Conservation (phyloP, 2,888 invertebrate genomes). For the Eurytoma californica region DNA sequence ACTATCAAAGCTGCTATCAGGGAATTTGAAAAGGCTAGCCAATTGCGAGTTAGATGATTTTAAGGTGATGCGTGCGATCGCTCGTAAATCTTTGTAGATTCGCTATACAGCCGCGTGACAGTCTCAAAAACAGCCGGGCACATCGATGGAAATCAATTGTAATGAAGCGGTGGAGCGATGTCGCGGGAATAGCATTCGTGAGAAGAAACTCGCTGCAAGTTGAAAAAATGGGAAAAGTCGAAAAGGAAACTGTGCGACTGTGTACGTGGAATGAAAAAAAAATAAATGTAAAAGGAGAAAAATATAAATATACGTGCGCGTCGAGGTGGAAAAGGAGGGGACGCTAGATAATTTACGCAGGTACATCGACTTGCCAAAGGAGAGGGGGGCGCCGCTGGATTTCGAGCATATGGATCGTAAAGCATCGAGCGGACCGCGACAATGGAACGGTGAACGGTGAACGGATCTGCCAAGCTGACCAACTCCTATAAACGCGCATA, state of each 20-base stretch:
- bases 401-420: slow-evolving; percentile 69
- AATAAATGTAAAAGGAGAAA: slow-evolving; percentile 17
- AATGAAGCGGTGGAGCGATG: not conserved
- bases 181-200: not conserved
- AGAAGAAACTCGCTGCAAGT: not conserved
- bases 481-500: slow-evolving; percentile 11
- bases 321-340: slow-evolving; percentile 27
- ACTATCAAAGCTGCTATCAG: too few species aligned
- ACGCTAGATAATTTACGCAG: slow-evolving; percentile 63
- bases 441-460: slow-evolving; percentile 59
- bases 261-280: slow-evolving; percentile 26
- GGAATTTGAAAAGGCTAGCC: too few species aligned
- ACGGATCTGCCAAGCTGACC: not conserved
- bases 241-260: too few species aligned
- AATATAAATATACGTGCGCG: slow-evolving; percentile 26
- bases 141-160: slow-evolving; percentile 16
- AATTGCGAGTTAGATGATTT: too few species aligned
- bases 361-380: slow-evolving; percentile 53
- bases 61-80: too few species aligned
- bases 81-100: too few species aligned
- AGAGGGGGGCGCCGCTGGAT: slow-evolving; percentile 19
- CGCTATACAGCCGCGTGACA: not conserved
- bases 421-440: slow-evolving; percentile 62
- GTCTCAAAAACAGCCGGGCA: too few species aligned
- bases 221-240: slow-evolving; percentile 16